Base-by-base conservation (phyloP, 2,113 vertebrate genomes). In the Podarcis raffonei region DNA sequence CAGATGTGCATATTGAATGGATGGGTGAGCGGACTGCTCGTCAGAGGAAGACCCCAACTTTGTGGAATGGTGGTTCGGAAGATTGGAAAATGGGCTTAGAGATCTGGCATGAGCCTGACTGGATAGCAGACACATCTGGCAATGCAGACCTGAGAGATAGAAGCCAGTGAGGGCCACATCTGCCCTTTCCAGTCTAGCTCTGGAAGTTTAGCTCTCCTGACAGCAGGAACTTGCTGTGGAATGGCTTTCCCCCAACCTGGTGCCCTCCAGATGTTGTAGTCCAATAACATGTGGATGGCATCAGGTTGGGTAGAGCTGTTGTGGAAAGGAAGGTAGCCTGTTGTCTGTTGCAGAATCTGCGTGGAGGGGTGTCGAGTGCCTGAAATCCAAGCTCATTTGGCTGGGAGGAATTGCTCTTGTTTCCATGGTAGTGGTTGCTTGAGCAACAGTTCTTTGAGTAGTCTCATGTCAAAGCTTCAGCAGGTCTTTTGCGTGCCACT, bases 371-470 rank as follows among this genome's bases (percentile, higher is more conserved):
- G 68, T 30, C 7, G 25, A 30, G 1, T 39, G 35, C 8, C 74
- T 75, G 74, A 39, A 74, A 37, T 75, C 74, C 37, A 22, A 22
- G 7, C 35, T 39, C 32, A 39, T 20, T 39, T 30, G n/a, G 78
- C 53, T 59, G 23, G 27, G 81, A 68, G 91, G 93, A 92, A 94
- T 93, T 94, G 95, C 90, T 90, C 66, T 77, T 62, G 94, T 96
- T 95, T 85, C 96, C 93, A 95, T 96, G 91, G 95, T 83, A 91
- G 92, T 95, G 12, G 96, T 97, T 95, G 89, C 95, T 92, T 0
- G 11, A 93, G 91, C 48, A 0, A 96, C 95, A 18, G 27, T n/a
- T 20, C 78, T n/a, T 59, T 57, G 13, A 27, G 66, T 27, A n/a
- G 1, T 11, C 48, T 53, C 48, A 53, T 53, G 48, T 53, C 48